These are phyloP conservation scores for Cecidostiba fungosa DNA, from an alignment of 2,888 invertebrate species.

Conservation along the genomic window DNA sequence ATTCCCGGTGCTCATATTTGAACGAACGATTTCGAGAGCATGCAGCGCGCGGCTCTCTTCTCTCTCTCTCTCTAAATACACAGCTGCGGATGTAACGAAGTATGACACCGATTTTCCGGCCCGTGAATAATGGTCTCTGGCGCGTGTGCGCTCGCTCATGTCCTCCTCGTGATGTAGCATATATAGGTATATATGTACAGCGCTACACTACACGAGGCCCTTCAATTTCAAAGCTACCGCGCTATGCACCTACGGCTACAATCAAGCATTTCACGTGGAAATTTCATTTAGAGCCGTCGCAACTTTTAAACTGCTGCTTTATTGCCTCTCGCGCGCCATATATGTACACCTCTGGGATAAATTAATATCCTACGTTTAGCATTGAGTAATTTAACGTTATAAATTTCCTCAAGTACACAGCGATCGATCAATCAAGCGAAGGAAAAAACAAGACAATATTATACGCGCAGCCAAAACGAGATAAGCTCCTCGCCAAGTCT, in stretches of 20 bases:
- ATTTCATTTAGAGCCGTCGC: not conserved
- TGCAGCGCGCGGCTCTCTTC: too few species aligned
- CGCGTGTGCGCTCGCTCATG: not conserved
- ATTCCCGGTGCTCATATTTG: conserved; percentile 55
- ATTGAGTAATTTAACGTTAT: too few species aligned
- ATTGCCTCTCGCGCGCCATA: not conserved
- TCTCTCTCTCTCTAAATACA: conserved; percentile 42
- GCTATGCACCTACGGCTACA: conserved; percentile 7
- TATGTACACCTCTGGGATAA: too few species aligned
- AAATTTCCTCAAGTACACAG: not conserved
- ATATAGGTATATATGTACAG: not conserved
- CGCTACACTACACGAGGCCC: not conserved
- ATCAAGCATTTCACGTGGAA: conserved; percentile 13
- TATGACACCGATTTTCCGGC: conserved; percentile 59
- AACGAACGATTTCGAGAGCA: conserved; percentile 52
- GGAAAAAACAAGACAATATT: not conserved
- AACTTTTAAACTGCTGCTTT: conserved; percentile 1
- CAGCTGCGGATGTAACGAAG: conserved; percentile 59
- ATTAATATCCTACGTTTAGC: too few species aligned
- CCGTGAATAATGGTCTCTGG: conserved; percentile 47
- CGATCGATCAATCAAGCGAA: not conserved
- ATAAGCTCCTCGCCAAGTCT: conserved; percentile 53
- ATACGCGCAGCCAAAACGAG: conserved; percentile 10
- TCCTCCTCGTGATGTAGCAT: not conserved
- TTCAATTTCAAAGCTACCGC: conserved; percentile 23